Base-by-base conservation (phyloP, 2,888 invertebrate genomes). In the Melipona beecheii region DNA sequence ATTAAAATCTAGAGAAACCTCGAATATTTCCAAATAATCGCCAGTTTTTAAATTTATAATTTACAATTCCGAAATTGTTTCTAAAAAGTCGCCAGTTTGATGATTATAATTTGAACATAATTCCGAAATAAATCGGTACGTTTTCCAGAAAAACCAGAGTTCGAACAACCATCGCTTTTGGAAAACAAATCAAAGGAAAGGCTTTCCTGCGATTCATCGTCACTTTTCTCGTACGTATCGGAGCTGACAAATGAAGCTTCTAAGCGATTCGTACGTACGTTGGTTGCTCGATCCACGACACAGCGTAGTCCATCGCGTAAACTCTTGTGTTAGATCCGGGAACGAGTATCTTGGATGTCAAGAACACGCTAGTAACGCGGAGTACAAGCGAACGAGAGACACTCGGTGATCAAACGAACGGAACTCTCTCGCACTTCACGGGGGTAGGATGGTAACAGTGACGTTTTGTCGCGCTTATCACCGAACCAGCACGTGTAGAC, bases 381-480 rank as follows among this genome's bases (percentile, higher is more conserved):
- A 66, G 43, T 43, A 60, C 54, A 43, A 36, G 36, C n/a, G 50
- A 80, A 86, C 69, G 80, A 62, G 68, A 76, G 78, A 78, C 73
- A 72, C 78, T 75, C 75, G 71, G 75, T 68, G 87, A 87, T 87
- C 85, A 87, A 85, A 71, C 75, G 79, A 86, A 73, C 86, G 75
- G 72, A 64, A n/a, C 72, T 31, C 70, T 54, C 78, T 36, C 75
- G 52, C 75, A 62, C 66, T 83, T 75, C 78, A 65, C 49, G 78
- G 52, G 56, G 4, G 75, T 36, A n/a, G 27, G 27, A 27, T 31
- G 43, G 43, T 43, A 80, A 86, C 86, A 81, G 83, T 76, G 86
- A 84, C 75, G 77, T 87, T 87, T 87, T 87, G 87, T 87, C 78
- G 81, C 71, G 87, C 87, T 87, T 87, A 87, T 87, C 84, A 76